phyloP scores from a whole-genome alignment of 2,888 invertebrate genomes.

The Catocala nupta region DNA sequence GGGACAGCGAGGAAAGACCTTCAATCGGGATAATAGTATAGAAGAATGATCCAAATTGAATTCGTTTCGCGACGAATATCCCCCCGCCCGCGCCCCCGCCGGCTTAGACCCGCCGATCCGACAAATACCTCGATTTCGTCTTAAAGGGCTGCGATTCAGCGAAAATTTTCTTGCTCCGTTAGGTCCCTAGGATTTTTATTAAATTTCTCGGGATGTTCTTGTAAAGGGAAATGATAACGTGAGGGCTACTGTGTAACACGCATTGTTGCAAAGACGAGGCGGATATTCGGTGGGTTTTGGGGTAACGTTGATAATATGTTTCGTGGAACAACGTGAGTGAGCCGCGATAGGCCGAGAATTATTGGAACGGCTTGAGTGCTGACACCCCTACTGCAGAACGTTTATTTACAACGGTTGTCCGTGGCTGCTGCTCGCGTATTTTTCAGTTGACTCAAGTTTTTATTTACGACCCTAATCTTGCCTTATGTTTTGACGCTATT shows the following conservation, averaged over 20 bases:
- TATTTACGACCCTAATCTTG: constrained; percentile 21
- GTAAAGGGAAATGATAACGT: constrained; percentile 43
- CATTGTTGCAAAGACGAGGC: constrained; percentile 30
- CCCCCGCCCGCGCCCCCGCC: constrained; percentile 49
- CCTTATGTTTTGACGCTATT: no score
- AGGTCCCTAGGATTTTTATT: constrained; percentile 75
- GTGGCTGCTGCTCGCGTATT: neutral
- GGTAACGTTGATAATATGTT: constrained; percentile 16
- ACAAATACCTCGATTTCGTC: constrained; percentile 65
- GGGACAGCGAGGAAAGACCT: constrained; percentile 66
- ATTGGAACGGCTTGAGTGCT: constrained; percentile 13
- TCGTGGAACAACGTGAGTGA: constrained; percentile 14
- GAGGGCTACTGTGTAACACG: constrained; percentile 30
- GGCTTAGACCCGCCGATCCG: constrained; percentile 61
- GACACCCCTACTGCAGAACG: constrained; percentile 9
- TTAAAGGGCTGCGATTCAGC: constrained; percentile 77
- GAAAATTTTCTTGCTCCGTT: constrained; percentile 74
- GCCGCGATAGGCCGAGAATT: constrained; percentile 17
- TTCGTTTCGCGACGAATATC: constrained; percentile 66
- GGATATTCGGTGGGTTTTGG: constrained; percentile 25
- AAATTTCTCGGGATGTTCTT: constrained; percentile 65
- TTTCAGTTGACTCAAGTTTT: constrained; percentile 1
- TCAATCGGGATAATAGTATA: constrained; percentile 81
- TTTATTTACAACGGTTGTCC: constrained; percentile 18
- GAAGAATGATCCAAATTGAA: constrained; percentile 86